Base-by-base conservation (phyloP, 2,888 invertebrate species). In the Hybos culiciformis region DNA sequence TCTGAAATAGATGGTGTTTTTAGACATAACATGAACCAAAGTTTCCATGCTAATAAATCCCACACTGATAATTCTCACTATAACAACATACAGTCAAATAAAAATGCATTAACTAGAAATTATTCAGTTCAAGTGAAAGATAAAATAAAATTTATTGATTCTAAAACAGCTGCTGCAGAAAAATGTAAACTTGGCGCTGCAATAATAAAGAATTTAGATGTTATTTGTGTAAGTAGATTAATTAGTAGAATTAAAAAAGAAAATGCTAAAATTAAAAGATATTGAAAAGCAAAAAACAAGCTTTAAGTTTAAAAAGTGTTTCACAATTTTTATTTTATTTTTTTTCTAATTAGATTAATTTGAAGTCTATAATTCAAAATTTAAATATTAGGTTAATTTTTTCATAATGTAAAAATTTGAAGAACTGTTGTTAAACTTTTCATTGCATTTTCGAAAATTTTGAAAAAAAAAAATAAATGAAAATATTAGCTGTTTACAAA, bases 181-280 rank as follows among this genome's bases (percentile, higher is more conserved):
- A 32, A 21, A 36, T 21, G 20, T n/a, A 7, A 51, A 49, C 26
- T 50, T 51, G 45, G 52, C 46, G 57, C 55, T 47, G 54, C 56
- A 38, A 54, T 56, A 40, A 47, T 55, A n/a, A 51, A 50, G 36
- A 49, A 52, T 47, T 49, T 55, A 50, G 57, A 62, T 50, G 53
- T 56, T 46, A 53, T 60, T 50, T 59, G 60, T 48, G 63, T 63
- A 59, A 63, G 63, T 63, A 36, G 19, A n/a, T 21, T 26, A 26
- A 26, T 12, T 5, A 26, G 7, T 12, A 26, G 26, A 6, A 6
- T 26, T 26, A 5, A n/a, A n/a, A n/a, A n/a, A n/a, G n/a, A n/a
- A n/a, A n/a, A n/a, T n/a, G n/a, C n/a, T n/a, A n/a, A n/a, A n/a
- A n/a, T n/a, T n/a, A n/a, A n/a, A n/a, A n/a, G n/a, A n/a, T n/a